Conservation (phyloP, 2,888 invertebrate species). For the Busseola fusca region DNA sequence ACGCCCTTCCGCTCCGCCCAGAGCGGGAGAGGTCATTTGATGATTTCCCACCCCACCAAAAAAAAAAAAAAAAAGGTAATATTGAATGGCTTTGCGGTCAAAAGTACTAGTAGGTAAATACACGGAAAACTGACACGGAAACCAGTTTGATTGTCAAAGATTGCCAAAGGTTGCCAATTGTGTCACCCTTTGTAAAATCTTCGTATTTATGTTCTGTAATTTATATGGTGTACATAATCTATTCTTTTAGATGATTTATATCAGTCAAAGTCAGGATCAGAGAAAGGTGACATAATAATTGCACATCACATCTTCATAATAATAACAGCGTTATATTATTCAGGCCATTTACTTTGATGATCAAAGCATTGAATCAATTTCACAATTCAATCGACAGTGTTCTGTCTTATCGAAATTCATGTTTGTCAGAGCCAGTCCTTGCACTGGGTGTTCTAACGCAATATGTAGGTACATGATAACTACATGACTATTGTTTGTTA, state of each 20-base stretch:
- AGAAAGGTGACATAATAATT: neutral
- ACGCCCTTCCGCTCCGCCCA: too few relatives aligned
- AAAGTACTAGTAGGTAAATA: neutral
- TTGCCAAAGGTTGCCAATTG: too few relatives aligned
- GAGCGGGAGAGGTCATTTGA: too few relatives aligned
- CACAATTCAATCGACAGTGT: neutral
- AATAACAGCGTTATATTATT: neutral
- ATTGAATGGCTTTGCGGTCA: neutral
- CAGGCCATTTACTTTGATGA: neutral
- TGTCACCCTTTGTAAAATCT: too few relatives aligned
- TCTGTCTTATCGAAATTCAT: neutral
- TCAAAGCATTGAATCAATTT: neutral
- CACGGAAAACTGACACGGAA: neutral
- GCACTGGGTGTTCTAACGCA: neutral
- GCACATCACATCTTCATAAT: neutral
- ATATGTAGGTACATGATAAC: neutral
- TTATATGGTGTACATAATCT: too few relatives aligned
- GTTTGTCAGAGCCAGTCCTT: slow-evolving; percentile 9
- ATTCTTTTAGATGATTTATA: too few relatives aligned
- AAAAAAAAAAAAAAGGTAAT: too few relatives aligned
- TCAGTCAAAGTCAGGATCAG: too few relatives aligned
- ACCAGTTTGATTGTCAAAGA: too few relatives aligned
- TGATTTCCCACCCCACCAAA: too few relatives aligned
- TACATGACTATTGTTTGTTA: slow-evolving; percentile 18
- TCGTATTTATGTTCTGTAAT: too few relatives aligned